Base-by-base conservation (phyloP, 2,797 vertebrate species). In the Pempheris klunzingeri region DNA sequence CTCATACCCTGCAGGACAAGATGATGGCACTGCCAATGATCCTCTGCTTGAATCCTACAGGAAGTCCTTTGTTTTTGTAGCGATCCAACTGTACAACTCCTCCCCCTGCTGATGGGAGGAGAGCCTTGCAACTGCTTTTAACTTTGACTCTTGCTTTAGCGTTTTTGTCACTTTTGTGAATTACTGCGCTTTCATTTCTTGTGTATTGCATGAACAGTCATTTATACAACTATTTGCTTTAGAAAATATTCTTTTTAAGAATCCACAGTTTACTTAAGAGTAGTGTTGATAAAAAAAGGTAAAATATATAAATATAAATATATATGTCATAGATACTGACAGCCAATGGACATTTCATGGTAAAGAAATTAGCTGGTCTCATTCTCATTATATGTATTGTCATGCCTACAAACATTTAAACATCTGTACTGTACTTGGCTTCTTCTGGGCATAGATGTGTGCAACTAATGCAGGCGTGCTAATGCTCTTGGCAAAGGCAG, bases 91-190 rank as follows among this genome's bases (percentile, higher is more conserved):
- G 22, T 47, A 12, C 49, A 67, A 49, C 17, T 47, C 7, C 55
- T 60, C 46, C 54, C 44, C 7, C 61, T 78, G 61, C 53, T 71
- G 62, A 49, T 43, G 15, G 39, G 20, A 55, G n/a, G n/a, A 49
- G 9, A 55, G 50, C 49, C 24, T n/a, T 36, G 47, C 49, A 39
- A 69, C 39, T n/a, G n/a, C 30, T 61, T 38, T 68, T 9, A 66
- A 43, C 55, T 66, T 14, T 55, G 38, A 20, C 34, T 52, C 18
- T 74, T 49, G 14, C 30, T 50, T 43, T 34, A 34, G 41, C 0
- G 3, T 20, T 13, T n/a, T n/a, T n/a, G n/a, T n/a, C n/a, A n/a
- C 41, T 58, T 22, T 58, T 28, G 18, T 26, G 28, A 54, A 54
- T 32, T 9, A 24, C 28, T 13, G 15, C 10, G 34, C 4, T 12